Base-by-base conservation (phyloP, 2,797 vertebrate genomes). In the Anguilla marmorata region DNA sequence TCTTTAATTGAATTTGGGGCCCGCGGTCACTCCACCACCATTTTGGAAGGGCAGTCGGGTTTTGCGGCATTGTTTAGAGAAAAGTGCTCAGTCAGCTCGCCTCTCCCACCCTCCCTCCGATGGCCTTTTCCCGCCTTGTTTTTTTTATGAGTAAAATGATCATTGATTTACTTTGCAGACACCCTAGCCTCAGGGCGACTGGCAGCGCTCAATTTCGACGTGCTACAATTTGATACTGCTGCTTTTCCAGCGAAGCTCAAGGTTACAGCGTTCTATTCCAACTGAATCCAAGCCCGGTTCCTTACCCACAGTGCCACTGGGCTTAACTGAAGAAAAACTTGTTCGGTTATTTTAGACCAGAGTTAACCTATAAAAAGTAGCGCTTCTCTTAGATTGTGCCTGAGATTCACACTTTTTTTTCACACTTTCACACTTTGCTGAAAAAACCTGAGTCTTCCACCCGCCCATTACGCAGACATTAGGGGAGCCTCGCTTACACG, bases 1-100 rank as follows among this genome's bases (percentile, higher is more conserved):
- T 27, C 24, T 56, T 84, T 80, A 21, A 80, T 80, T 48, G 76
- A 80, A 48, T 80, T 80, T 80, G 19, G 37, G 21, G 76, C 37
- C 41, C 5, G 41, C 2, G 6, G 7, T 48, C 37, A 45, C 19
- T 74, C 14, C 27, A 16, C 69, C 11, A 12, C 30, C 30, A 30
- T 74, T 74, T 74, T 80, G 41, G 76, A 80, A 45, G 19, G 7
- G 6, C 33, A 0, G 14, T 76, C 33, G 5, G 30, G 41, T 50
- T 82, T 48, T 48, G 50, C 3, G 24, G 19, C 48, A 37, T 50
- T 50, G 19, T 48, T 82, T 27, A 82, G 79, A 82, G 37, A 21
- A 21, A 48, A 82, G 21, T 7, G 19, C 19, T 80, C 8, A 37
- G 76, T 80, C 76, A 45, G 16, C 16, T 48, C 76, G 9, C 5